These are phyloP conservation scores for Sycophila sp. DNA, from an alignment of 1,140 invertebrate genomes.

Conservation along the genomic window DNA sequence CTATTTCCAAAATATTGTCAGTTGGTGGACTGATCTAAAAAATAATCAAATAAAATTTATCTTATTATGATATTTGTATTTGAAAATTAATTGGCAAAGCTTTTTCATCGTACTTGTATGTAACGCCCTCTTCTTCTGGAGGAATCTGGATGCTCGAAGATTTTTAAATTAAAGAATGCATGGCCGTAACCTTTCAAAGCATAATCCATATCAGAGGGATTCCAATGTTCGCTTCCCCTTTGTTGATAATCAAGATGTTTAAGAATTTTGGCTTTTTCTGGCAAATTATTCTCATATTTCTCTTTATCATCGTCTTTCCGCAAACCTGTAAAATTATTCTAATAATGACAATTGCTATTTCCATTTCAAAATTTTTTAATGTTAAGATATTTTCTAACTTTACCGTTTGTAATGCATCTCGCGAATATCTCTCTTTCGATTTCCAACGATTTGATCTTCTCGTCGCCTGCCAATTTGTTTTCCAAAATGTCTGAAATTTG, in stretches of 20 bases:
- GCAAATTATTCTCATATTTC: too few species aligned
- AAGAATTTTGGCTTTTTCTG: too few species aligned
- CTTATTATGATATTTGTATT: too few species aligned
- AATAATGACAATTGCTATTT: too few species aligned
- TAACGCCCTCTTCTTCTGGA: slow-evolving; percentile 1
- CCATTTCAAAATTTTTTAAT: neutral
- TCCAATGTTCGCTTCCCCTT: neutral
- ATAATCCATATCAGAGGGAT: neutral
- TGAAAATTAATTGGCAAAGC: too few species aligned
- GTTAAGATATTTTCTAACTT: neutral
- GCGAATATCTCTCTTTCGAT: neutral
- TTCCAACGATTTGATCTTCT: neutral
- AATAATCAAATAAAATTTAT: neutral
- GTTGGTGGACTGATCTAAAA: slow-evolving; percentile 20
- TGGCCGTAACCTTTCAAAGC: slow-evolving; percentile 21
- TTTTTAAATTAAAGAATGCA: slow-evolving; percentile 28
- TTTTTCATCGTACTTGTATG: slow-evolving; percentile 9
- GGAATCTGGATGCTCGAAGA: neutral
- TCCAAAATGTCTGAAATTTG: neutral
- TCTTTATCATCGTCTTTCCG: too few species aligned
- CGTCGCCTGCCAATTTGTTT: neutral
- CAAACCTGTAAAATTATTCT: too few species aligned
- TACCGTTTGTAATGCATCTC: slow-evolving; percentile 2
- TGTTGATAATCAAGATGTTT: too few species aligned
- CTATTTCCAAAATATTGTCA: slow-evolving; percentile 6